Evolutionary conservation across 2,113 vertebrate genomes (phyloP), one percentile per base, ranked within the genome.

Genomic region (Halcyon malimbica): DNA sequence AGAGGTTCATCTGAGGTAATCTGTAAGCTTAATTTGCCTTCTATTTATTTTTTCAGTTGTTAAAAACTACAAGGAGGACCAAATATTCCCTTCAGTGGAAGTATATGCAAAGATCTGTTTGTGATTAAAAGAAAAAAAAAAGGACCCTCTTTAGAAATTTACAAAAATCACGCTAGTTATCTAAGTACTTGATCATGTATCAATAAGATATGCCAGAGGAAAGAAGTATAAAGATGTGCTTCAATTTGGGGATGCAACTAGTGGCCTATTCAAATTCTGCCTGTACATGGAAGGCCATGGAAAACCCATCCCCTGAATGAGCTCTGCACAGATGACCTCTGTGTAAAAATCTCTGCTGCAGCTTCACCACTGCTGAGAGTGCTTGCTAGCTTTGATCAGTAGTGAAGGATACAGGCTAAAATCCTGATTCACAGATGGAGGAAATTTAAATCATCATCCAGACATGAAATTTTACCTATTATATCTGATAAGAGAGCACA

Each of bases 291-390:
- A 82, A 95, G 26, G 7, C 53, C 2, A 4, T 1, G 2, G 56
- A 81, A 84, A 48, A 64, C 5, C 11, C 0, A 1, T 35, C 53
- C 77, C n/a, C 62, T 42, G 29, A 89, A 71, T 53, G 81, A 95
- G 87, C 69, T 91, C 84, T 89, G 81, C 74, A 60, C 91, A 89
- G 64, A 73, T 94, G 91, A 94, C 84, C 82, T 94, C 65, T 15
- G 13, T 50, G 62, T 70, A 46, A 71, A 85, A 87, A 64, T 26
- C 57, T 83, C 79, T 56, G 3, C 70, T 82, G 46, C 37, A 76
- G 48, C 74, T 79, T 76, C 70, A 51, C 53, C 26, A 11, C 41
- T 53, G 42, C 70, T 37, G 18, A 65, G 35, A 82, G 63, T 35
- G 53, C 63, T 62, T 35, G 12, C 54, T 65, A 60, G 70, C 83